These are phyloP conservation scores for Tetramorium simillimum DNA, from an alignment of 1,140 invertebrate species.

Conservation along the genomic window DNA sequence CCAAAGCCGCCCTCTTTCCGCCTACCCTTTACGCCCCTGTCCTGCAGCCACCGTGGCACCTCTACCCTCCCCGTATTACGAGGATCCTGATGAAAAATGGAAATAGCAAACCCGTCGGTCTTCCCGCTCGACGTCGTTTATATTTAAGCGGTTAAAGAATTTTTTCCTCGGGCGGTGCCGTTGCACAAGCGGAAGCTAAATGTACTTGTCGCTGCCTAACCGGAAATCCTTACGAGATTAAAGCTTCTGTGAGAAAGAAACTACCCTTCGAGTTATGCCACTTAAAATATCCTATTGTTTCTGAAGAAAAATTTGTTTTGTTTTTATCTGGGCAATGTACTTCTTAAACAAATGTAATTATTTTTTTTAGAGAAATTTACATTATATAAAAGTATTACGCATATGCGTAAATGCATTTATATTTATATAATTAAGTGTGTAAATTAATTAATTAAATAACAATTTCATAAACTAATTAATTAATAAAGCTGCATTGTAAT, in stretches of 20 bases:
- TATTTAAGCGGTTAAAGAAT: constrained; percentile 65
- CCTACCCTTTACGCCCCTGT: constrained; percentile 16
- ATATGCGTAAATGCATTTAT: background rate
- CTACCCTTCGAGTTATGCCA: background rate
- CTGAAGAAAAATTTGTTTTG: background rate
- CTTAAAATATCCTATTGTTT: background rate
- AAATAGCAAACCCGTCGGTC: constrained; percentile 79
- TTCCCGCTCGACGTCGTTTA: constrained; percentile 58
- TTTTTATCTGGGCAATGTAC: background rate
- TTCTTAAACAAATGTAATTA: background rate
- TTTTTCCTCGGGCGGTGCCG: background rate
- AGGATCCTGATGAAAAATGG: constrained; percentile 83
- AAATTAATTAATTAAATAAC: background rate
- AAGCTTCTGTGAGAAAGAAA: background rate
- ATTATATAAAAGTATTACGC: background rate
- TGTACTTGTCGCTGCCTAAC: constrained; percentile 32
- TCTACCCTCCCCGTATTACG: constrained; percentile 64
- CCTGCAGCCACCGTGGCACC: constrained; percentile 37
- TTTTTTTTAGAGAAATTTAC: background rate
- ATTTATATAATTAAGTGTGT: background rate
- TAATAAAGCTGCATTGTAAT: background rate
- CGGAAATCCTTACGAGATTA: constrained; percentile 42
- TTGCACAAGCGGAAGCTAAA: constrained; percentile 35
- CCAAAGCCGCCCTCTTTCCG: constrained; percentile 54
- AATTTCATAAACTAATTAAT: background rate